Conservation (phyloP, 2,888 invertebrate species). For the Limenitis camilla region DNA sequence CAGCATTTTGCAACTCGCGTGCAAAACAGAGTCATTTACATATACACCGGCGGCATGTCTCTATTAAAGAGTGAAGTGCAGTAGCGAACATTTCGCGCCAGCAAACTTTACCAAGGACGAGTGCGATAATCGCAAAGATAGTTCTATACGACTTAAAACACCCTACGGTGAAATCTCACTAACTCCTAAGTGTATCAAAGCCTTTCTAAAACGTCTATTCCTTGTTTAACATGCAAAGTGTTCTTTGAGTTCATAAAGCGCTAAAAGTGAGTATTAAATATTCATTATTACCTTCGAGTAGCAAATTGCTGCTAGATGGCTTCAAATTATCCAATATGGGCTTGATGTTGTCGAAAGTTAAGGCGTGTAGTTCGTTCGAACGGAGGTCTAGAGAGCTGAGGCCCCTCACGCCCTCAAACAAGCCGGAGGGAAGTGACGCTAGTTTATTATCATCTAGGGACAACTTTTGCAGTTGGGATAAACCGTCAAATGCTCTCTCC, state of each 20-base stretch:
- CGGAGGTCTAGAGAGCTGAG: constrained; percentile 84
- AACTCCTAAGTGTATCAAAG: constrained; percentile 56
- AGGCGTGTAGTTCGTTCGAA: constrained; percentile 83
- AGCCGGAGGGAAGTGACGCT: constrained; percentile 79
- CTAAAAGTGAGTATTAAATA: constrained; percentile 48
- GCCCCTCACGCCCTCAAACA: constrained; percentile 82
- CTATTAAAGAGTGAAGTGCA: constrained; percentile 17
- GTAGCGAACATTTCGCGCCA: constrained; percentile 19
- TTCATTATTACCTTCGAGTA: constrained; percentile 80
- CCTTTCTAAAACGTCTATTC: constrained; percentile 53
- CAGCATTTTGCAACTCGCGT: constrained; percentile 10
- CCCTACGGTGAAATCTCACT: constrained; percentile 55
- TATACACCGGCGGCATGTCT: constrained; percentile 18
- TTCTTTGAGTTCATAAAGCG: constrained; percentile 54
- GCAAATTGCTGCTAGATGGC: constrained; percentile 82
- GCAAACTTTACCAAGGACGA: constrained; percentile 21
- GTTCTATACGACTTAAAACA: constrained; percentile 40
- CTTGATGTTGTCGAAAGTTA: constrained; percentile 84
- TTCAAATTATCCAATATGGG: constrained; percentile 86
- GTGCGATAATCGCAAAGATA: constrained; percentile 26
- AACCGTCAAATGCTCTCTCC: constrained; percentile 83
- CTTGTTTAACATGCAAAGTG: constrained; percentile 61
- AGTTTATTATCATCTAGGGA: constrained; percentile 85
- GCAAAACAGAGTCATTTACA: constrained; percentile 19
- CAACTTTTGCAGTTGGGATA: constrained; percentile 81